Percentiles rank a stretch among this genome's conserved stretches.
Conservation (phyloP, 64 coral and sea anemone genomes). For the Stichodactyla mertensii region DNA sequence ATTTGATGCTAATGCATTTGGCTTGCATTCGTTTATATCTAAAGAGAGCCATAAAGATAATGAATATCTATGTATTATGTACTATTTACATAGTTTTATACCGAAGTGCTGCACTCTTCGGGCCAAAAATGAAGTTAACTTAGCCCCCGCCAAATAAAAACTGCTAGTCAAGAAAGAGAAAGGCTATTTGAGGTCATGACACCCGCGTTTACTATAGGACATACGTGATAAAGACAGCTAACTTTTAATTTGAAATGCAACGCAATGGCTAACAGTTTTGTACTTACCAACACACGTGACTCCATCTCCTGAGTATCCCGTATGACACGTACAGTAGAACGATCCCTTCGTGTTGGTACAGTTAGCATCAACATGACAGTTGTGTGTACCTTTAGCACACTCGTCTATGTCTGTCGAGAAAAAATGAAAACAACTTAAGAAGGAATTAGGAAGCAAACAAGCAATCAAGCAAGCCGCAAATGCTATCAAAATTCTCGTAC, state of each 20-base stretch:
- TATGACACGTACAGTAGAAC: conserved; percentile 52
- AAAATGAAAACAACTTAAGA: not conserved
- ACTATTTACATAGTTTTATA: no score
- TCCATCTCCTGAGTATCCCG: conserved; percentile 51
- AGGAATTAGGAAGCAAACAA: not conserved
- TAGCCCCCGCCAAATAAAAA: no score
- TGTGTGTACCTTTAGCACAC: conserved; percentile 28
- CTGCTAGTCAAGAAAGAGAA: no score
- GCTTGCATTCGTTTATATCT: conserved; percentile 50
- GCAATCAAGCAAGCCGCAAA: not conserved
- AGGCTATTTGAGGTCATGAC: no score
- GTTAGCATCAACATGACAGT: conserved; percentile 54
- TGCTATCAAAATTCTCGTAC: no score
- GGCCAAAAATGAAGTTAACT: no score
- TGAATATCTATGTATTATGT: not conserved
- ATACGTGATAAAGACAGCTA: no score
- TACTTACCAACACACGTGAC: conserved; percentile 39
- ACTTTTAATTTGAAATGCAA: no score
- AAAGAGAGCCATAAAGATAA: not conserved
- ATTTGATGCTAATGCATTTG: not conserved
- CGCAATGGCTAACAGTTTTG: no score
- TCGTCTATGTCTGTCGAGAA: conserved; percentile 29
- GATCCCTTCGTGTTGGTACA: conserved; percentile 71
- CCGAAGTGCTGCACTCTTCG: no score
- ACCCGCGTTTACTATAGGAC: no score